Evolutionary conservation across 2,888 invertebrate species (phyloP).

Genomic region (Atethmia centrago): DNA sequence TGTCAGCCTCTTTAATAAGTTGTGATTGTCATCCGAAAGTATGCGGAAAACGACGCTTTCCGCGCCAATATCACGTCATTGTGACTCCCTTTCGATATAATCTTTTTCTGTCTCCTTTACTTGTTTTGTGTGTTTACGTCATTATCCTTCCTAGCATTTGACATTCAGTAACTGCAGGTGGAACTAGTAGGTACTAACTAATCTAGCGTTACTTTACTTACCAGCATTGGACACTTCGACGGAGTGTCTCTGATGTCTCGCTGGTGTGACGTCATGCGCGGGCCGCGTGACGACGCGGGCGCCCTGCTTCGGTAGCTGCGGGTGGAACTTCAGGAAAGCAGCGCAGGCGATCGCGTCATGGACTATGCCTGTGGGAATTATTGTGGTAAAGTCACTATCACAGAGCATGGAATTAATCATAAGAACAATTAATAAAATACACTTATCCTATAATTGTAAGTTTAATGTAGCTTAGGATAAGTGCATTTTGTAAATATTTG

Average conservation of each 20-base stretch:
- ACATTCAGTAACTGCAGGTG: not conserved
- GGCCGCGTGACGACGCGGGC: slow-evolving; percentile 92
- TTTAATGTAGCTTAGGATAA: not conserved
- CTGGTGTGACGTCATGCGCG: slow-evolving; percentile 71
- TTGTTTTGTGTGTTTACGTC: too few relatives aligned
- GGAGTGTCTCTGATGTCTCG: slow-evolving; percentile 93
- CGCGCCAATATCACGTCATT: not conserved
- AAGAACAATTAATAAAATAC: not conserved
- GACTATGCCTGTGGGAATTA: slow-evolving; percentile 92
- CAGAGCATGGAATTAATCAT: not conserved
- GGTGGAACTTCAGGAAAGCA: slow-evolving; percentile 98
- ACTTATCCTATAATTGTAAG: not conserved
- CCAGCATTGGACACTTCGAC: slow-evolving; percentile 95
- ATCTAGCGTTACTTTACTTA: slow-evolving; percentile 25
- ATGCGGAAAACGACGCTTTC: not conserved
- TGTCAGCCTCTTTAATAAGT: not conserved
- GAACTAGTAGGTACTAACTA: not conserved
- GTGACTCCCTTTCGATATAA: not conserved
- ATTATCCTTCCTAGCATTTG: not conserved
- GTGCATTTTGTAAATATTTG: not conserved
- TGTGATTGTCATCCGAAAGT: not conserved
- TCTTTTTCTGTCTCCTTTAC: not conserved
- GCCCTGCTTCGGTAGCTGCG: slow-evolving; percentile 95
- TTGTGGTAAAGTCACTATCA: not conserved
- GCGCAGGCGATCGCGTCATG: slow-evolving; percentile 99